These are phyloP conservation scores for Drosophila guanche DNA, from an alignment of 1,140 invertebrate species.

Conservation along the genomic window DNA sequence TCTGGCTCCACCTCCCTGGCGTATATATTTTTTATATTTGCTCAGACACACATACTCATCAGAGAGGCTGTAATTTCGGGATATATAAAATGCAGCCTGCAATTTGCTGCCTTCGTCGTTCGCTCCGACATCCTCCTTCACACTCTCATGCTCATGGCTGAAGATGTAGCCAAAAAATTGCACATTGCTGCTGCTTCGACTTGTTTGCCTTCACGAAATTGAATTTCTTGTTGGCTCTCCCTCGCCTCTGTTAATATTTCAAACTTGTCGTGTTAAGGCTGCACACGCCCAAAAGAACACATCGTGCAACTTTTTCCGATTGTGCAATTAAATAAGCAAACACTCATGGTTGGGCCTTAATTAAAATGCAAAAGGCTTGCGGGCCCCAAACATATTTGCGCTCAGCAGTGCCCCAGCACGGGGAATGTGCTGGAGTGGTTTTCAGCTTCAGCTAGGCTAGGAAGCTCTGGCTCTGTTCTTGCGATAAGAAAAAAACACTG, in stretches of 20 bases:
- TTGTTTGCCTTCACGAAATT: slow-evolving; percentile 79
- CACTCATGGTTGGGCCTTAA: slow-evolving; percentile 63
- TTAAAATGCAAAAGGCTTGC: slow-evolving; percentile 65
- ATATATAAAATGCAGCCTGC: slow-evolving; percentile 77
- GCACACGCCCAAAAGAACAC: slow-evolving; percentile 65
- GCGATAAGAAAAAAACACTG: slow-evolving; percentile 41
- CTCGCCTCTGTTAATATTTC: slow-evolving; percentile 66
- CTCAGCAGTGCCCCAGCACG: slow-evolving; percentile 6
- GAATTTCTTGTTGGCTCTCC: slow-evolving; percentile 66
- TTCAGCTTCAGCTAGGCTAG: not conserved
- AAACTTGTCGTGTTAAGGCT: slow-evolving; percentile 74
- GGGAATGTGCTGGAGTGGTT: slow-evolving; percentile 16
- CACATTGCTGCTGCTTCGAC: slow-evolving; percentile 32
- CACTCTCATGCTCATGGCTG: slow-evolving; percentile 40
- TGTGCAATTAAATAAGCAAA: slow-evolving; percentile 80
- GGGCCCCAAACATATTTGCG: slow-evolving; percentile 57
- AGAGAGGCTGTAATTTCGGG: slow-evolving; percentile 67
- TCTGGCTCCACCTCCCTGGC: slow-evolving; percentile 35
- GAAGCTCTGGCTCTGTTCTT: slow-evolving; percentile 36
- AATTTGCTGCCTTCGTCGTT: slow-evolving; percentile 58
- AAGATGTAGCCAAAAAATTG: slow-evolving; percentile 66
- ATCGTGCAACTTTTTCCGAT: slow-evolving; percentile 65
- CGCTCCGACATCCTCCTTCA: slow-evolving; percentile 6
- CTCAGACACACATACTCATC: slow-evolving; percentile 21
- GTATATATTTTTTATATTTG: slow-evolving; percentile 60